Evolutionary conservation across 2,113 vertebrate genomes (phyloP).

Genomic region (Agelaius tricolor): DNA sequence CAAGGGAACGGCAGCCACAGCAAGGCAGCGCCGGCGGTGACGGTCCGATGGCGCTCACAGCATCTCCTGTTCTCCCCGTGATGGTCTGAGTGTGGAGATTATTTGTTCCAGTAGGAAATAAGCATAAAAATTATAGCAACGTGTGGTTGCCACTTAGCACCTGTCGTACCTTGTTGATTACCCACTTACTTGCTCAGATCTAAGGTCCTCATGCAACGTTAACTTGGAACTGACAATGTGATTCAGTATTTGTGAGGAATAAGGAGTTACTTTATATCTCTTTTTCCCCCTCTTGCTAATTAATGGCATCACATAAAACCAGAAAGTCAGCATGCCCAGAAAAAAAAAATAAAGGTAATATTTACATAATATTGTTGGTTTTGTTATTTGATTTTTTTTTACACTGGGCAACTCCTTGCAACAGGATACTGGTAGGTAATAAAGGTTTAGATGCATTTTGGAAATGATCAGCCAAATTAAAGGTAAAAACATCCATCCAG

Average conservation of each 20-base stretch:
- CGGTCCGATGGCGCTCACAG: fast-evolving
- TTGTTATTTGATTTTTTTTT: background rate
- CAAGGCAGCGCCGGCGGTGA: background rate
- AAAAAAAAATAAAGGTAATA: background rate
- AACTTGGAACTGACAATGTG: background rate
- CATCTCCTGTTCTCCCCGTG: fast-evolving
- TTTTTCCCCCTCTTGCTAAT: background rate
- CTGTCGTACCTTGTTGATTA: background rate
- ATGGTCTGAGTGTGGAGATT: background rate
- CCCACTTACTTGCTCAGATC: background rate
- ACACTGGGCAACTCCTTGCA: background rate
- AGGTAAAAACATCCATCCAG: background rate
- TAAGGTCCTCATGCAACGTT: background rate
- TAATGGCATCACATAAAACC: background rate
- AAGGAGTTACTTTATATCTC: background rate
- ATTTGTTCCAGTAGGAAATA: background rate
- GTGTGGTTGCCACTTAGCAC: background rate
- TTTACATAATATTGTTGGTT: background rate
- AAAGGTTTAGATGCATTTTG: background rate
- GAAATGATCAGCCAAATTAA: background rate
- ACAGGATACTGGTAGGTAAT: background rate
- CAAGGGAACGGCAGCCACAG: background rate
- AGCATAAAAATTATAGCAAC: background rate
- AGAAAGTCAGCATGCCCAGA: background rate
- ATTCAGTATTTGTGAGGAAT: background rate